Conservation (phyloP, 1,140 invertebrate species). For the Pseudoatta argentina region DNA sequence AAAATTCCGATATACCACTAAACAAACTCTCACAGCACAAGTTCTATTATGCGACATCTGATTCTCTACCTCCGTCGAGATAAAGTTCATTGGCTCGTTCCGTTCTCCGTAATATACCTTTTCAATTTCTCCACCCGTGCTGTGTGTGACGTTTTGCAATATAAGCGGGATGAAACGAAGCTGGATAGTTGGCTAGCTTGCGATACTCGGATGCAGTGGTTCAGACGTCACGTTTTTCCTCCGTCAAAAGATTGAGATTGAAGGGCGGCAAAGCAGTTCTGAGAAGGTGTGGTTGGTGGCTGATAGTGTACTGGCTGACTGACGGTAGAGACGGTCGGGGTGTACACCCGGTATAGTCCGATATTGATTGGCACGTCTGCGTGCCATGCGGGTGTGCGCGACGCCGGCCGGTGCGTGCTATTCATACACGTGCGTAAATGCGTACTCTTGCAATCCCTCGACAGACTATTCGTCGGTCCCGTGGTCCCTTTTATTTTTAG, state of each 20-base stretch:
- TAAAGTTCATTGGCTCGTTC: not conserved
- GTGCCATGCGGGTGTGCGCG: conserved; percentile 70
- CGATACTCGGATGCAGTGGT: not conserved
- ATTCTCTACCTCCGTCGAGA: not conserved
- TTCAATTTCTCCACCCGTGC: not conserved
- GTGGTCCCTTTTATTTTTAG: conserved; percentile 54
- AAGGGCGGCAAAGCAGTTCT: not conserved
- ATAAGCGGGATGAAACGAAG: conserved; percentile 54
- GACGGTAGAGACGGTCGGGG: conserved; percentile 47
- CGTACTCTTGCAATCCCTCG: not conserved
- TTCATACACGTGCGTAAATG: conserved; percentile 46
- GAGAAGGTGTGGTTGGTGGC: conserved; percentile 73
- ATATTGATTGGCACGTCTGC: conserved; percentile 76
- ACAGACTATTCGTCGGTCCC: conserved; percentile 13
- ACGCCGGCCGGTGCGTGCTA: conserved; percentile 37
- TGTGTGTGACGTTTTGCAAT: conserved; percentile 40
- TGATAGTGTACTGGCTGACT: conserved; percentile 65
- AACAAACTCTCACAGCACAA: not conserved
- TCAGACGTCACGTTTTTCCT: conserved; percentile 6
- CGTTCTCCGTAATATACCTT: conserved; percentile 54
- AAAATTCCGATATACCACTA: not conserved
- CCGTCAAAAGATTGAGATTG: not conserved
- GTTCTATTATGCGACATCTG: not conserved
- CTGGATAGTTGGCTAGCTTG: not conserved
- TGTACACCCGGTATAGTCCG: conserved; percentile 61